Base-by-base conservation (phyloP, 1,140 invertebrate genomes). In the Penaeus indicus region DNA sequence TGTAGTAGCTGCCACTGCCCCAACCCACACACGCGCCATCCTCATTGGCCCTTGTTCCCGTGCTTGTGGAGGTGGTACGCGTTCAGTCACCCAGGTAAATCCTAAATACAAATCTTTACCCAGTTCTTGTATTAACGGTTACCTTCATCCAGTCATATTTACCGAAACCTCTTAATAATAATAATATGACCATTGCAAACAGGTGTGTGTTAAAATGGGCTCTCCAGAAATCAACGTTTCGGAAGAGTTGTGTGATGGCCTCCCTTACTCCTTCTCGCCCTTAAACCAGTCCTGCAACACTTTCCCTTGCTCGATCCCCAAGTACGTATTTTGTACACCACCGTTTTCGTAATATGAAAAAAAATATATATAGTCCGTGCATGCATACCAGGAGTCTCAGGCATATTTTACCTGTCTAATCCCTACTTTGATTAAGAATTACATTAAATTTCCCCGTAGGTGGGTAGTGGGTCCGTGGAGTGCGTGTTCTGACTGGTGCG, bases 121-220 rank as follows among this genome's bases (percentile, higher is more conserved):
- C 54, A 54, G 10, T 54, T 54, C 11, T 54, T 16, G 10, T 54
- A 16, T 54, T 2, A 13, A 54, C 11, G 10, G 10, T 54, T 16
- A 54, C 16, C 54, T 0, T 13, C 11, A 54, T 54, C 8, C 16
- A 54, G 10, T 54, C 16, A 13, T 54, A 54, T 5, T 54, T 54
- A 13, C 11, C 7, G 0, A 1, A 54, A 54, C 54, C 1, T 54
- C 11, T 54, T 54, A 54, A 11, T 1, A 54, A 11, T 1, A 54
- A 13, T 8, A 54, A 13, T 16, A 16, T 54, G 11, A 0, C 54
- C 0, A 13, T 16, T 54, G 54, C 16, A 0, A 13, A 54, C 69
- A 85, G 84, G 84, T 85, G n/a, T 85, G 84, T 67, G 84, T 85
- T 47, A 72, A 85, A 22, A 32, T 77, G n/a, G 25, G 3, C n/a